A percentile compares a stretch with the other conserved stretches of the same genome.
Conservation (phyloP, 2,113 vertebrate genomes). For the Gambusia holbrooki region DNA sequence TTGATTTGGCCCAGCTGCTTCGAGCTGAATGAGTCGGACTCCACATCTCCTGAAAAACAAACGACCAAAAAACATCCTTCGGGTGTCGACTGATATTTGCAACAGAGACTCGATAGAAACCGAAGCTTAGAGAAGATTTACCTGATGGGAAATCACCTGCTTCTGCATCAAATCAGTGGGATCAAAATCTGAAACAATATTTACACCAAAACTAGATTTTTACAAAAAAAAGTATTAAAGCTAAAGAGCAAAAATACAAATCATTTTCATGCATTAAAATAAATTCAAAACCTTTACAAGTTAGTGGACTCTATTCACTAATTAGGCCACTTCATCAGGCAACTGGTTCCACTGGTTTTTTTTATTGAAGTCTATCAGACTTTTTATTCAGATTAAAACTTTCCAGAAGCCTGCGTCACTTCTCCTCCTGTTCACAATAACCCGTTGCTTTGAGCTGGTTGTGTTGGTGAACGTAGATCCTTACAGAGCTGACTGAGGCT, state of each 20-base stretch:
- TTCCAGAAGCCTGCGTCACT: neutral
- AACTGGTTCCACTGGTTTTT: neutral
- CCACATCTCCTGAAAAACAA: constrained; percentile 66
- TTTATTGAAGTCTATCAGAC: neutral
- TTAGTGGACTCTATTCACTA: neutral
- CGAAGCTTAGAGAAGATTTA: constrained; percentile 31
- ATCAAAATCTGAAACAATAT: constrained; percentile 84
- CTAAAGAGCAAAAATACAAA: too few relatives aligned
- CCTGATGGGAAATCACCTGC: constrained; percentile 69
- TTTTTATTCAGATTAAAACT: too few relatives aligned
- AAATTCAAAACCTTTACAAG: neutral
- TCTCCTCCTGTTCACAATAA: neutral
- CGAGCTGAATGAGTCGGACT: constrained; percentile 73
- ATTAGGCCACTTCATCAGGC: neutral
- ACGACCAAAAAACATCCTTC: neutral
- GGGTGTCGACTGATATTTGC: neutral
- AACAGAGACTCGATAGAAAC: neutral
- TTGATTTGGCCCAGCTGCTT: constrained; percentile 74
- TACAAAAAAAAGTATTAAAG: too few relatives aligned
- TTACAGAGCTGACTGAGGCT: constrained; percentile 89
- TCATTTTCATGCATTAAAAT: neutral
- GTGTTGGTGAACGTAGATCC: constrained; percentile 34
- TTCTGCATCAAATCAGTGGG: constrained; percentile 76
- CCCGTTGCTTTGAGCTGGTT: neutral
- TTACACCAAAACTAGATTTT: neutral